A percentile compares a stretch with the other conserved stretches of the same genome.
These are phyloP conservation scores for Excalfactoria chinensis DNA, from an alignment of 2,113 vertebrate genomes.

Conservation along the genomic window DNA sequence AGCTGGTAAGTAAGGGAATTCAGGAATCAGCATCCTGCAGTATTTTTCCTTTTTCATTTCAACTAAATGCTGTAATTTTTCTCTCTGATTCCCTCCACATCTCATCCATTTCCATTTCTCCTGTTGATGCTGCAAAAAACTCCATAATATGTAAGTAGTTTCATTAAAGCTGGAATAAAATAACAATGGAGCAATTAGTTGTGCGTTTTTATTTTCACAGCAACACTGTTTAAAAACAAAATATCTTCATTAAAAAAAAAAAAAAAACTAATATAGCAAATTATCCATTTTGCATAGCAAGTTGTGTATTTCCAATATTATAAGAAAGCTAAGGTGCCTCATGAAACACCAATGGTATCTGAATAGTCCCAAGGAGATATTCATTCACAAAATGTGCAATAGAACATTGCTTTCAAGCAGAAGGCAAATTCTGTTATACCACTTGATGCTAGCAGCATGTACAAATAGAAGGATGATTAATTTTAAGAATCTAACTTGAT, in stretches of 20 bases:
- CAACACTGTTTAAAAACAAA: not conserved
- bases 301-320: not conserved
- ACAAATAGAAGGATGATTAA: not conserved
- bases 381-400: not conserved
- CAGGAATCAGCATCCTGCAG: not conserved
- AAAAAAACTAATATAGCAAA: not conserved
- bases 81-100: not conserved
- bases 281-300: not conserved
- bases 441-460: not conserved
- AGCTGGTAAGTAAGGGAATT: not conserved
- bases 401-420: not conserved
- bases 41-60: not conserved
- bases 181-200: not conserved
- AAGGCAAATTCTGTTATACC: not conserved
- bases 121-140: not conserved
- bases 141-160: not conserved
- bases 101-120: not conserved
- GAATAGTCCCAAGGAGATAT: not conserved
- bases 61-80: not conserved
- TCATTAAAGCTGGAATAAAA: not conserved
- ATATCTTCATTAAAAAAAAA: not conserved
- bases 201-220: not conserved
- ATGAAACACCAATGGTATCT: not conserved
- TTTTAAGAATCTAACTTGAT: not conserved
- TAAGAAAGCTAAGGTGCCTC: not conserved